phyloP scores from a whole-genome alignment of 1,140 invertebrate genomes.

The Alviniconcha marisindica region DNA sequence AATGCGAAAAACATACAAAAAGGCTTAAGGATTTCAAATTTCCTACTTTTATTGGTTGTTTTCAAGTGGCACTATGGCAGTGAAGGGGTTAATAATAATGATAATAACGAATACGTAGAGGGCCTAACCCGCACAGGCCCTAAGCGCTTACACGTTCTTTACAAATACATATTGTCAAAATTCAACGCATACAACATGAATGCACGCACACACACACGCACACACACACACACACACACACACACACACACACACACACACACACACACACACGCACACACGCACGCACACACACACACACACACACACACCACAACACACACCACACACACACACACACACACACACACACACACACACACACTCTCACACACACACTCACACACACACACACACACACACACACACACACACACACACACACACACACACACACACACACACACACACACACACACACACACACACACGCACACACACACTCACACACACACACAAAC shows the following conservation, averaged over 20 bases:
- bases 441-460: slow-evolving; percentile 24
- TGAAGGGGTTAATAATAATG: too few species aligned
- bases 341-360: neutral
- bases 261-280: slow-evolving; percentile 13
- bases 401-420: neutral
- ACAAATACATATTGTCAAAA: too few species aligned
- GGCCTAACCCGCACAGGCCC: too few species aligned
- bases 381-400: neutral
- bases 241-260: neutral
- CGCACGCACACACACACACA: neutral
- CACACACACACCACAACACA: neutral
- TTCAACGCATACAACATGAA: too few species aligned
- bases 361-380: neutral
- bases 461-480: slow-evolving; percentile 3
- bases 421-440: slow-evolving; percentile 13
- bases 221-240: neutral
- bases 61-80: too few species aligned
- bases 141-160: too few species aligned
- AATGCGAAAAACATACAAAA: too few species aligned
- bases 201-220: neutral
- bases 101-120: too few species aligned
- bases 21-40: too few species aligned
- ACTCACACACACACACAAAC: neutral
- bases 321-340: slow-evolving; percentile 5
- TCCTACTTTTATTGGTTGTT: too few species aligned